phyloP scores from a whole-genome alignment of 2,113 vertebrate species.

The Gymnarchus niloticus region DNA sequence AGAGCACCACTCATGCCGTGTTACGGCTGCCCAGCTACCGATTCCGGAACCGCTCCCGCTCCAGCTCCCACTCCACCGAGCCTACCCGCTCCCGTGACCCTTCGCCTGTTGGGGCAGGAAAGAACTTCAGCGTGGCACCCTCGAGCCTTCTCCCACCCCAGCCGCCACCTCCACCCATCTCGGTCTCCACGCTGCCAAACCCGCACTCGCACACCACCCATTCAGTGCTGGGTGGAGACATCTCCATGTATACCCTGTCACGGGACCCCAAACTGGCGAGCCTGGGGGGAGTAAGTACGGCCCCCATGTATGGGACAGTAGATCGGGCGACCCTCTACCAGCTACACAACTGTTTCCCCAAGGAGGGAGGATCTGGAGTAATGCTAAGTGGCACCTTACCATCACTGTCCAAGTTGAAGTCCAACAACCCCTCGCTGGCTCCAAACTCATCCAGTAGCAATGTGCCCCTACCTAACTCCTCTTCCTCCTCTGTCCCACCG shows the following conservation, averaged over 20 bases:
- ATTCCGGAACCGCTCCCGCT: conserved; percentile 79
- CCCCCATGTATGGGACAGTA: conserved; percentile 67
- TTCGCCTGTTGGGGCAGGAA: conserved; percentile 63
- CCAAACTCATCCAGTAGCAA: conserved; percentile 64
- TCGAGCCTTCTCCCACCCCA: conserved; percentile 60
- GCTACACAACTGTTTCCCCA: conserved; percentile 85
- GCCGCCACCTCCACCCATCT: conserved; percentile 52
- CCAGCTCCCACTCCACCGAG: conserved; percentile 81
- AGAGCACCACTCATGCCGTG: conserved; percentile 78
- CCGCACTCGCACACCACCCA: conserved; percentile 63
- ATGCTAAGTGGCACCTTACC: conserved; percentile 69
- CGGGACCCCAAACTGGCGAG: conserved; percentile 77
- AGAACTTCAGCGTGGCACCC: conserved; percentile 65
- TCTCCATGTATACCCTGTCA: conserved; percentile 86
- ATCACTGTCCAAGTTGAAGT: conserved; percentile 52
- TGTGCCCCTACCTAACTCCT: conserved; percentile 63
- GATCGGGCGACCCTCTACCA: conserved; percentile 78
- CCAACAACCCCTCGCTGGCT: conserved; percentile 53
- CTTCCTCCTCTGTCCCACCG: conserved; percentile 57
- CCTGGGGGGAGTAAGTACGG: conserved; percentile 55
- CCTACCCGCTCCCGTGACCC: conserved; percentile 74
- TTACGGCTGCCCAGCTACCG: conserved; percentile 86
- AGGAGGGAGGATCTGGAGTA: conserved; percentile 60
- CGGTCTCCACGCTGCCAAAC: conserved; percentile 69
- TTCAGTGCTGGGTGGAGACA: conserved; percentile 69